Base-by-base conservation (phyloP, 1,140 invertebrate genomes). In the Harpegnathos saltator region DNA sequence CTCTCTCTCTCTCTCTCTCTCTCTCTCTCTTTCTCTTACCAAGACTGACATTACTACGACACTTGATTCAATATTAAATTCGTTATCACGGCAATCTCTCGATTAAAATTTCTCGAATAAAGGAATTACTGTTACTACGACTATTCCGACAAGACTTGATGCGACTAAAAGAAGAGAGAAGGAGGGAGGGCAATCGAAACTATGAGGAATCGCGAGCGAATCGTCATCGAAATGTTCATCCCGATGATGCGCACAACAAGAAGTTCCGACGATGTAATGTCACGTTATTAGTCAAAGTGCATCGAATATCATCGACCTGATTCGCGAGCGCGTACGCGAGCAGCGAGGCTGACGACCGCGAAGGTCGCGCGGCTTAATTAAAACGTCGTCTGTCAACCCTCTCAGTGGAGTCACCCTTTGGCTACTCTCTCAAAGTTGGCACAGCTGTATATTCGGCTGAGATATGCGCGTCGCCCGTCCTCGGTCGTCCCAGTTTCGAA, bases 191-290 rank as follows among this genome's bases (percentile, higher is more conserved):
- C 33, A 33, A 33, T 3, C 33, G 33, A 56, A 71, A 7, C 7
- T 38, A 19, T 33, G 54, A 38, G 29, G 54, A n/a, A 56, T 73
- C n/a, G 33, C 12, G 59, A 48, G 59, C 52, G n/a, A n/a, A n/a
- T n/a, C n/a, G n/a, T n/a, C n/a, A n/a, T n/a, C n/a, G n/a, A n/a
- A 33, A 81, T 75, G 82, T 87, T 86, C 69, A 88, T 89, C 81
- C 74, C 33, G 72, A 71, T 87, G 80, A 89, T 89, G 87, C 80
- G 69, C 69, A 85, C 82, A 81, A 85, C 83, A 81, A 83, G 73
- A 83, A 84, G 48, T 68, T 84, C 19, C 29, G 69, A 65, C 24
- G 71, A 71, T 65, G 24, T 50, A 74, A 84, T 56, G 59, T 75
- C 38, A 68, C 50, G 65, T 59, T 87, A 86, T 83, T 85, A 87